Conservation (phyloP, 2,888 invertebrate genomes). For the Galeopsomyia nigrocyanea region DNA sequence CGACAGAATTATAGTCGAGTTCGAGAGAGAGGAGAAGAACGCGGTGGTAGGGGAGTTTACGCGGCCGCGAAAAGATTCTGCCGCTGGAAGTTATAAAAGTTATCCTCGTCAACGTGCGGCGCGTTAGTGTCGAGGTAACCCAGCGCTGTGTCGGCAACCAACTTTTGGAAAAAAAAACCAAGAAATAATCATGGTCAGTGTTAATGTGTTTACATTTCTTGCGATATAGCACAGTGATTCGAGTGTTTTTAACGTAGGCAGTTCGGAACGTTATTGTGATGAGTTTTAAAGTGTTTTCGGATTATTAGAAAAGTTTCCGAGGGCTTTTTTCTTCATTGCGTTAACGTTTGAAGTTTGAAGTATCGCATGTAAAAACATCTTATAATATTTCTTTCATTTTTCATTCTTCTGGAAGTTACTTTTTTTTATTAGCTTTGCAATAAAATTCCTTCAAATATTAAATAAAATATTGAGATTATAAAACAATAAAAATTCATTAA, state of each 20-base stretch:
- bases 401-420: background rate
- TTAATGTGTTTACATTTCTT: constrained; percentile 8
- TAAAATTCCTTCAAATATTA: too few species aligned
- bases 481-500: too few species aligned
- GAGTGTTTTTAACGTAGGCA: constrained; percentile 6
- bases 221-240: constrained; percentile 10
- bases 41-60: constrained; percentile 32
- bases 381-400: background rate
- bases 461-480: too few species aligned
- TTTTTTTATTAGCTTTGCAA: too few species aligned
- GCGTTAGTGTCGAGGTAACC: constrained; percentile 55
- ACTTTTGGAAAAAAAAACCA: background rate
- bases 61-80: constrained; percentile 47
- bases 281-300: constrained; percentile 20
- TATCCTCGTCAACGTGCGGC: constrained; percentile 53
- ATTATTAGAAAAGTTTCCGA: background rate
- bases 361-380: background rate
- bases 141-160: constrained; percentile 12
- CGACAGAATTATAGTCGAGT: constrained; percentile 60
- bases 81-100: constrained; percentile 63
- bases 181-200: constrained; percentile 45
- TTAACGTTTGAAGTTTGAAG: background rate
- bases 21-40: background rate
- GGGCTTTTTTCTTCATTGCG: background rate
- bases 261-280: constrained; percentile 1